Evolutionary conservation across 2,797 vertebrate species (phyloP), one percentile per base, ranked within the genome.

Genomic region (Apogon hyalosoma): DNA sequence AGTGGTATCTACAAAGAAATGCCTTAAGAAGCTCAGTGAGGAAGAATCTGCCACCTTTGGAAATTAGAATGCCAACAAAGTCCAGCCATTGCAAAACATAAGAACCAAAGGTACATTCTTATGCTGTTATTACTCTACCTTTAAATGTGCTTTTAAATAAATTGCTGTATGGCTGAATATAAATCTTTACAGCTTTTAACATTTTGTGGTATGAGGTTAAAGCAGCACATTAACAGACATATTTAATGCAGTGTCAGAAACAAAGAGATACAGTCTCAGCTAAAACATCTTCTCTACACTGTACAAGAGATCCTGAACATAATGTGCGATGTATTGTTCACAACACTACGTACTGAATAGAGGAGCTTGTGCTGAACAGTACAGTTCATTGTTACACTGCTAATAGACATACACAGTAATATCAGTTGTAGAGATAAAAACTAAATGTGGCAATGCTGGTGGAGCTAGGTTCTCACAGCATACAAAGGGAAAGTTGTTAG

Each of bases 401-500:
- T 54, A 67, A 74, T 42, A 53, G 51, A 65, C 50, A 33, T 33
- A 46, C 48, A 15, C 70, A 63, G 61, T 60, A 45, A 63, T 42
- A 75, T 71, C 63, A 74, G 70, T 47, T 16, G 43, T 18, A 54
- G 57, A 73, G 36, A 71, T 50, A 64, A 65, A 72, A 40, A 18
- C 59, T 28, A 66, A 82, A 76, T 53, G 63, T 73, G 58, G 43
- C 53, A 13, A 7, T 47, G 54, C 6, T 39, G 18, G 47, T 66
- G 71, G 49, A 24, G 60, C 63, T 57, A 73, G 69, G 49, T 70
- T 88, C 78, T 71, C 80, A 80, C 60, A 70, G 71, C 72, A 76
- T 70, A 87, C 77, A 88, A 86, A 88, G 74, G 79, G 54, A 75
- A 85, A 79, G 80, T 87, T 87, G 86, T 88, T 88, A 80, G 84